Percentiles rank a stretch among this genome's conserved stretches.
phyloP scores from a whole-genome alignment of 2,113 vertebrate genomes.

The Glareola pratincola region DNA sequence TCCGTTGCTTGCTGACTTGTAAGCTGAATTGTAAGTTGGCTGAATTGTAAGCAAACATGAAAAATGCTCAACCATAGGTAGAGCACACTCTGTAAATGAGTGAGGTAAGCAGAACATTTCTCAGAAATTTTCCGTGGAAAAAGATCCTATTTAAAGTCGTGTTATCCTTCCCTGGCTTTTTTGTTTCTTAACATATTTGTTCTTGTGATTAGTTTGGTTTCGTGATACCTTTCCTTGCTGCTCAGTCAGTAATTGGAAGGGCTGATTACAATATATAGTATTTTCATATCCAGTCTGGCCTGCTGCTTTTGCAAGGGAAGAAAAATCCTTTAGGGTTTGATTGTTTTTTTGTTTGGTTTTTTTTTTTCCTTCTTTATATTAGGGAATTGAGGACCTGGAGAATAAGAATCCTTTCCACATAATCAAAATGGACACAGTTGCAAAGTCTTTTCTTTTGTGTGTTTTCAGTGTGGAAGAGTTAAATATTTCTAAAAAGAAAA shows the following conservation, averaged over 20 bases:
- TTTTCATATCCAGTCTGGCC: not conserved
- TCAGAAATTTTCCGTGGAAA: not conserved
- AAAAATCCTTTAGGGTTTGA: not conserved
- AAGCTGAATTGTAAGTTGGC: not conserved
- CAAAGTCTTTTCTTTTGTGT: not conserved
- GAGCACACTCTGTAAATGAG: not conserved
- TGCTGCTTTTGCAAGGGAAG: not conserved
- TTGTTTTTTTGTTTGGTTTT: not conserved
- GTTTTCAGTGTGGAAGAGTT: not conserved
- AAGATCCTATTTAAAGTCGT: not conserved
- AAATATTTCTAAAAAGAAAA: not conserved
- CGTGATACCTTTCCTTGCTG: not conserved
- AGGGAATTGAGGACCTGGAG: not conserved
- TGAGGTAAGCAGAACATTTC: not conserved
- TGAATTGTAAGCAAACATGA: not conserved
- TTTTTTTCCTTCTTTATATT: not conserved
- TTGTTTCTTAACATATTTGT: not conserved
- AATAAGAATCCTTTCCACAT: not conserved
- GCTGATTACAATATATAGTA: not conserved
- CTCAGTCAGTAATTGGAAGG: not conserved
- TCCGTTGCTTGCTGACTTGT: not conserved
- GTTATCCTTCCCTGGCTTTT: not conserved
- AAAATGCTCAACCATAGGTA: not conserved
- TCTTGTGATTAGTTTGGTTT: not conserved
- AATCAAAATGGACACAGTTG: not conserved